phyloP scores from a whole-genome alignment of 2,888 invertebrate genomes.

The Eretmocerus hayati region DNA sequence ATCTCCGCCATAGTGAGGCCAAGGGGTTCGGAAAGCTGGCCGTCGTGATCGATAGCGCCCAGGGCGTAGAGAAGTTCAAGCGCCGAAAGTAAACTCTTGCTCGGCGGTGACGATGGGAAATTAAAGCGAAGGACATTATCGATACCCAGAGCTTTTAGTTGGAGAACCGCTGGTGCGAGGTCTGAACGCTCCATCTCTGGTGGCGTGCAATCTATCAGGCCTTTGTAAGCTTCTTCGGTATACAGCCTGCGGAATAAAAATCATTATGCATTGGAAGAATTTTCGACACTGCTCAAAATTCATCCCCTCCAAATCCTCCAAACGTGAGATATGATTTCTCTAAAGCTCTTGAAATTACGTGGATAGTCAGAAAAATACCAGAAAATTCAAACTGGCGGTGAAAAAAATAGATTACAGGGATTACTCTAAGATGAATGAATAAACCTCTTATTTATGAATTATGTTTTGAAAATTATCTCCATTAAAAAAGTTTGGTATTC shows the following conservation, averaged over 20 bases:
- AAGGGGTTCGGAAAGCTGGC: slow-evolving; percentile 67
- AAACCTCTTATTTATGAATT: too few relatives aligned
- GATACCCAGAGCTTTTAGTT: slow-evolving; percentile 90
- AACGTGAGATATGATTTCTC: too few relatives aligned
- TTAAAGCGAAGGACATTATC: slow-evolving; percentile 85
- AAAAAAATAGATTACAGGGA: too few relatives aligned
- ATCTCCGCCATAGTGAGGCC: slow-evolving; percentile 88
- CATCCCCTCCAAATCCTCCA: too few relatives aligned
- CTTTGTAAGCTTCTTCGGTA: slow-evolving; percentile 68
- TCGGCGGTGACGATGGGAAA: slow-evolving; percentile 89
- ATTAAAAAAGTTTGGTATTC: too few relatives aligned
- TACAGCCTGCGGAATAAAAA: slow-evolving; percentile 58
- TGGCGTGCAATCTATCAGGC: slow-evolving; percentile 64
- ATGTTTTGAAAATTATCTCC: too few relatives aligned
- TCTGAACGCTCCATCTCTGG: slow-evolving; percentile 93
- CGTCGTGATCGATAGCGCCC: slow-evolving; percentile 68
- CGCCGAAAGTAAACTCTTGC: slow-evolving; percentile 74
- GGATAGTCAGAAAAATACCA: too few relatives aligned
- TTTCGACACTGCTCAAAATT: too few relatives aligned
- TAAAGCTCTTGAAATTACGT: too few relatives aligned
- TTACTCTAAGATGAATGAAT: too few relatives aligned
- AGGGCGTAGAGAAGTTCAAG: slow-evolving; percentile 85
- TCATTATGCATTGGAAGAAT: too few relatives aligned
- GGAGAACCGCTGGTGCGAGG: slow-evolving; percentile 75
- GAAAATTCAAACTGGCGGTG: too few relatives aligned